Conservation (phyloP, 2,888 invertebrate species). For the Drosophila greeni region DNA sequence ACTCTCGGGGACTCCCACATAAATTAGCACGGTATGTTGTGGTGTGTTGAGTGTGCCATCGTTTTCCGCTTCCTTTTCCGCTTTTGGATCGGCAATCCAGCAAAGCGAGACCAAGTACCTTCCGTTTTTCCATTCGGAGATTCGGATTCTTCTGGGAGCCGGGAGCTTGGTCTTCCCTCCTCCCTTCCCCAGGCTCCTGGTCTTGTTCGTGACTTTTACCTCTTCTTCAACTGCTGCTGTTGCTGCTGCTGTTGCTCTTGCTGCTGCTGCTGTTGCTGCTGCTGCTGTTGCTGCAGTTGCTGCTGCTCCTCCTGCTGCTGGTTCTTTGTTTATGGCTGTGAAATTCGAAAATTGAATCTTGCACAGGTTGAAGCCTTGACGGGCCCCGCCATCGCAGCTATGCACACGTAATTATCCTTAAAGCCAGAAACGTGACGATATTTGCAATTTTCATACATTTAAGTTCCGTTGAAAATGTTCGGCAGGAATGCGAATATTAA, state of each 20-base stretch:
- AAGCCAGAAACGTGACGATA: slow-evolving; percentile 66
- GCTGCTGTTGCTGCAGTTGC: too few relatives aligned
- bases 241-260: too few relatives aligned
- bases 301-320: too few relatives aligned
- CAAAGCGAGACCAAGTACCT: slow-evolving; percentile 30
- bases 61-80: slow-evolving; percentile 47
- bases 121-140: slow-evolving; percentile 36
- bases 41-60: slow-evolving; percentile 31
- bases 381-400: slow-evolving; percentile 27
- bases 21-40: slow-evolving; percentile 54
- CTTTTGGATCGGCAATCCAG: slow-evolving; percentile 27
- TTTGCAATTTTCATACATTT: slow-evolving; percentile 59
- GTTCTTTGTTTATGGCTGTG: slow-evolving; percentile 49
- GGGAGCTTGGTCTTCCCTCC: neutral
- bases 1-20: slow-evolving; percentile 58
- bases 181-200: slow-evolving; percentile 9
- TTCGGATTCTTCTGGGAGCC: slow-evolving; percentile 5
- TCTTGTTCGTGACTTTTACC: slow-evolving; percentile 41
- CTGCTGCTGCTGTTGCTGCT: too few relatives aligned
- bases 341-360: slow-evolving; percentile 52
- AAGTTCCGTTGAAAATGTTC: slow-evolving; percentile 50
- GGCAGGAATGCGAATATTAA: slow-evolving; percentile 59
- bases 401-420: slow-evolving; percentile 64
- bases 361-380: slow-evolving; percentile 30
- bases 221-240: slow-evolving; percentile 22